phyloP scores from a whole-genome alignment of 1,140 invertebrate species.

The Ostrea edulis region DNA sequence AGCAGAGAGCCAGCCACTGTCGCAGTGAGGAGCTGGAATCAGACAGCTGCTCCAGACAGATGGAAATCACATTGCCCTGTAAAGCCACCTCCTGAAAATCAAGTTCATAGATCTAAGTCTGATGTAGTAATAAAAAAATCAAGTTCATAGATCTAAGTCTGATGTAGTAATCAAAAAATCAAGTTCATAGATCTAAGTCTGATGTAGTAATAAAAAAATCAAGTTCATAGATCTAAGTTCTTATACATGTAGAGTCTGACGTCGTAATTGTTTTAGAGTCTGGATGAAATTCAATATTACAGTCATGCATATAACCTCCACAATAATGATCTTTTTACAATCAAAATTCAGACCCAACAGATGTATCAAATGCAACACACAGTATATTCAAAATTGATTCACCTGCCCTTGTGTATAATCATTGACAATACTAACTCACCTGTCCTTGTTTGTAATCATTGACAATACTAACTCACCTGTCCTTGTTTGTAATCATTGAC shows the following conservation, averaged over 20 bases:
- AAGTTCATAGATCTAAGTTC: background rate
- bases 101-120: background rate
- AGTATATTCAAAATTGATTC: background rate
- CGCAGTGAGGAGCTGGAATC: constrained; percentile 84
- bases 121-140: constrained; percentile 2
- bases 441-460: background rate
- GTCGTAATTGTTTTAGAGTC: background rate
- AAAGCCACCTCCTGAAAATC: constrained; percentile 86
- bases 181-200: too few relatives aligned
- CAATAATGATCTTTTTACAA: background rate
- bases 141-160: too few relatives aligned
- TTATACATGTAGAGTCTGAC: background rate
- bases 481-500: constrained; percentile 93
- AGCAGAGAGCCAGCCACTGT: constrained; percentile 95
- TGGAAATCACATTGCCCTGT: constrained; percentile 91
- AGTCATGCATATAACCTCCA: background rate
- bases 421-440: background rate
- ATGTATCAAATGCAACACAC: too few relatives aligned
- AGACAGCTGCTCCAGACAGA: constrained; percentile 87
- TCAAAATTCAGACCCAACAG: too few relatives aligned
- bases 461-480: constrained; percentile 82
- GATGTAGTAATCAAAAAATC: too few relatives aligned
- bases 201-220: too few relatives aligned
- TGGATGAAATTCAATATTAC: background rate
- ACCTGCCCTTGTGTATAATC: background rate